A percentile compares a stretch with the other conserved stretches of the same genome.
These are phyloP conservation scores for Grammomys dolichurus DNA, from an alignment of 2,113 vertebrate species.

Conservation along the genomic window DNA sequence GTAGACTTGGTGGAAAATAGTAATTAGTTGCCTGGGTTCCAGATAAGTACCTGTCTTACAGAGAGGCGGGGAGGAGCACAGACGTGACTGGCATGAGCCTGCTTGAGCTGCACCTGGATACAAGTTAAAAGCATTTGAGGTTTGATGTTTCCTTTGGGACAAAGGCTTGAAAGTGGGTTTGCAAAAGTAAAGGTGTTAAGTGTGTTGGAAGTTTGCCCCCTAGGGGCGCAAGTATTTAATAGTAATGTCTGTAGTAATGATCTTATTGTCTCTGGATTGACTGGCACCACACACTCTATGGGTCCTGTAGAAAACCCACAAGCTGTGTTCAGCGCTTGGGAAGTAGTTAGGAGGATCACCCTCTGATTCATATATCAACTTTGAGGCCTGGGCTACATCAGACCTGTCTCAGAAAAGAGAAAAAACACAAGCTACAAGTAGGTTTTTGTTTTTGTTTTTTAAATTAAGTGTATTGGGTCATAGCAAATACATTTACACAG, in stretches of 20 bases:
- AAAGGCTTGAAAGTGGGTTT: not conserved
- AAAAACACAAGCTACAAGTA: not conserved
- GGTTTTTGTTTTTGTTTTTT: not conserved
- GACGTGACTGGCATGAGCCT: not conserved
- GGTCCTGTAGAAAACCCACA: not conserved
- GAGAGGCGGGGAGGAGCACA: not conserved
- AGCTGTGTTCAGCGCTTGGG: not conserved
- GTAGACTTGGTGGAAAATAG: slow-evolving; percentile 55
- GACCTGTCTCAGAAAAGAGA: not conserved
- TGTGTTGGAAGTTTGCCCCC: not conserved
- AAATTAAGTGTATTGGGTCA: not conserved
- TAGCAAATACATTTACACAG: not conserved
- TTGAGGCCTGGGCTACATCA: not conserved
- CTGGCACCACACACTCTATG: not conserved
- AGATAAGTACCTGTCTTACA: not conserved
- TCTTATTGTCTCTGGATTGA: not conserved
- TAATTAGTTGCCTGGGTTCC: slow-evolving; percentile 60
- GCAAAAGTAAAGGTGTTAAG: not conserved
- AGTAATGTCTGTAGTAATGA: not conserved
- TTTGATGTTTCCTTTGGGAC: not conserved
- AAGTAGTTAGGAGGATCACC: not conserved
- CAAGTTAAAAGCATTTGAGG: not conserved
- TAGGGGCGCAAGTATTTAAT: not conserved
- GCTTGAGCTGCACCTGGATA: not conserved
- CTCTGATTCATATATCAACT: too few species aligned